Conservation (phyloP, 2,113 vertebrate species). For the Puma concolor region DNA sequence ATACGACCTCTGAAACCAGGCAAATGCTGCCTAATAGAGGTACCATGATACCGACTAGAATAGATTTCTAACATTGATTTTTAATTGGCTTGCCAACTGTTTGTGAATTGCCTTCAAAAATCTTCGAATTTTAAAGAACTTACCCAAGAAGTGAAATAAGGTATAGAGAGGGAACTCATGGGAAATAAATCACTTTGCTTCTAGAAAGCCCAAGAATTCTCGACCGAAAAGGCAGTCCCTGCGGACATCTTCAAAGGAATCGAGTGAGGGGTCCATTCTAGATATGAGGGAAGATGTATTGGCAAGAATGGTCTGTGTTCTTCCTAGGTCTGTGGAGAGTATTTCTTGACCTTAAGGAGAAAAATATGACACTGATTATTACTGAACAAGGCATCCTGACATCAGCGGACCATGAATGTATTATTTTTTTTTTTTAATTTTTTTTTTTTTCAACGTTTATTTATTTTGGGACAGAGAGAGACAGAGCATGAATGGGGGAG, state of each 20-base stretch:
- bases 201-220: background rate
- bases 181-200: background rate
- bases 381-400: conserved; percentile 50
- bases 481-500: too few species aligned
- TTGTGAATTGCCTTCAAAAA: background rate
- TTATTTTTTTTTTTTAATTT: too few species aligned
- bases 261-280: background rate
- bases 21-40: background rate
- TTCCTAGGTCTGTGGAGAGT: background rate
- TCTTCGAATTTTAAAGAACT: conserved; percentile 8
- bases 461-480: too few species aligned
- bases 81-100: background rate
- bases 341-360: background rate
- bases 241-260: background rate
- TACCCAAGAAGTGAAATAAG: background rate
- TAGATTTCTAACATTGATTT: background rate
- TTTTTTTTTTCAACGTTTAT: too few species aligned
- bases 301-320: background rate
- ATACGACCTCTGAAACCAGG: conserved; percentile 5
- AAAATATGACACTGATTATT: background rate
- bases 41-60: background rate
- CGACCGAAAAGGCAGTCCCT: background rate
- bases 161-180: background rate
- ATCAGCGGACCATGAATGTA: conserved; percentile 46
- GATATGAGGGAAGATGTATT: background rate